A percentile compares a stretch with the other conserved stretches of the same genome.
Evolutionary conservation across 2,797 vertebrate species (phyloP).

Genomic region (Hoplostethus atlanticus): DNA sequence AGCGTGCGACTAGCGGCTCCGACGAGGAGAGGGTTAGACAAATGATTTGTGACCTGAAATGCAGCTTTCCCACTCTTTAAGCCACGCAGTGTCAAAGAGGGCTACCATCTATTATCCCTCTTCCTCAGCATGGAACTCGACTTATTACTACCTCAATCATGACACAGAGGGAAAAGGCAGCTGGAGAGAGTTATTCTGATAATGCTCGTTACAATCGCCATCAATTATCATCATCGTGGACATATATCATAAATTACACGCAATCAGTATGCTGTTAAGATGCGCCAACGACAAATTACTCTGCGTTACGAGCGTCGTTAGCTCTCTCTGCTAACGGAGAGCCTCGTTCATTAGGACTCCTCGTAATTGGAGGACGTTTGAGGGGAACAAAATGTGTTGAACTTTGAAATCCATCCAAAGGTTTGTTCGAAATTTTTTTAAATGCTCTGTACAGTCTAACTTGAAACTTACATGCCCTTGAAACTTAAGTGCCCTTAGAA

Average conservation of each 20-base stretch:
- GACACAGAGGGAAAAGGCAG: conserved; percentile 13
- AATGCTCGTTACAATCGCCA: conserved; percentile 23
- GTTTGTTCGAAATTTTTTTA: conserved; percentile 10
- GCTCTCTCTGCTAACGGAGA: neutral
- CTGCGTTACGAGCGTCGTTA: conserved; percentile 2
- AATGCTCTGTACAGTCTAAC: neutral
- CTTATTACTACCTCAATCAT: neutral
- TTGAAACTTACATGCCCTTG: too few relatives aligned
- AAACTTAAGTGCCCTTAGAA: neutral
- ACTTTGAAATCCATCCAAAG: conserved; percentile 1
- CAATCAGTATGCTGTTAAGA: conserved; percentile 1
- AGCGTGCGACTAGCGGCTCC: conserved; percentile 21
- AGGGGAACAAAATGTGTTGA: neutral
- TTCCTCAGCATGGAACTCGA: neutral
- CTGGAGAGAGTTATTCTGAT: neutral
- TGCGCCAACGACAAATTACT: conserved; percentile 1
- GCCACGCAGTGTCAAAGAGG: conserved; percentile 13
- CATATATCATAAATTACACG: conserved; percentile 11
- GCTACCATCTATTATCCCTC: neutral
- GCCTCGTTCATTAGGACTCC: neutral
- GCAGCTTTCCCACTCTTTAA: conserved; percentile 20
- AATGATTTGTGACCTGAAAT: conserved; percentile 51
- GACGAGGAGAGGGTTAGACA: conserved; percentile 17
- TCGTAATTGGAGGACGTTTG: neutral
- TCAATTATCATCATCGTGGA: conserved; percentile 19